Evolutionary conservation across 2,888 invertebrate genomes (phyloP), one percentile per base, ranked within the genome.

Genomic region (Phalera bucephala): DNA sequence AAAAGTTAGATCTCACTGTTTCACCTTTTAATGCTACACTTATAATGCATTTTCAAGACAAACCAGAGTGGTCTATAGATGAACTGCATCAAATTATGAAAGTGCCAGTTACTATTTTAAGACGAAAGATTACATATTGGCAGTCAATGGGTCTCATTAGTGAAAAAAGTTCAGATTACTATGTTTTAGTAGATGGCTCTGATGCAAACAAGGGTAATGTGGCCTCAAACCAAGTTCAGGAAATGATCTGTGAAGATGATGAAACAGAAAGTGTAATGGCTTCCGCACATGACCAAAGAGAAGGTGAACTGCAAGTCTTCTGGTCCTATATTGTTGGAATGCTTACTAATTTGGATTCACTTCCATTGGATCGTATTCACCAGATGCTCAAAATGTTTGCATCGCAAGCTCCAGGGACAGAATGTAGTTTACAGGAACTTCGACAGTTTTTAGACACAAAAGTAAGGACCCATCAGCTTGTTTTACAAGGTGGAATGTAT

Each of bases 261-360:
- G 98, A 98, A 76, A 91, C 94, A 0, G 98, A 98, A 80, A 97
- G 97, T 72, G 97, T 95, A 0, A 97, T 97, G 96, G 97, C 97
- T 1, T 97, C 97, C 11, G 95, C 97, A 1, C 96, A 97, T 73
- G 97, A 97, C 72, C 98, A 98, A 76, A 91, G 97, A 40, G 97
- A 98, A 81, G 97, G 97, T 59, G 98, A 98, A 75, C 87, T 98
- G 38, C 97, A 97, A 91, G 94, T 94, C 31, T 97, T 98, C 79
- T 99, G 99, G 99, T 96, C 97, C 0, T 99, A 98, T 69, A 97
- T 99, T 60, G 95, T 97, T 28, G 98, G 98, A 10, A 99, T 99
- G 99, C 83, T 99, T 38, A 97, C 97, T 7, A 99, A 99, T 88
- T 88, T 99, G 49, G 97, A 98, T 64, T 96, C 95, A 0, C 90